Base-by-base conservation (phyloP, 2,113 vertebrate species). In the Vidua chalybeata region DNA sequence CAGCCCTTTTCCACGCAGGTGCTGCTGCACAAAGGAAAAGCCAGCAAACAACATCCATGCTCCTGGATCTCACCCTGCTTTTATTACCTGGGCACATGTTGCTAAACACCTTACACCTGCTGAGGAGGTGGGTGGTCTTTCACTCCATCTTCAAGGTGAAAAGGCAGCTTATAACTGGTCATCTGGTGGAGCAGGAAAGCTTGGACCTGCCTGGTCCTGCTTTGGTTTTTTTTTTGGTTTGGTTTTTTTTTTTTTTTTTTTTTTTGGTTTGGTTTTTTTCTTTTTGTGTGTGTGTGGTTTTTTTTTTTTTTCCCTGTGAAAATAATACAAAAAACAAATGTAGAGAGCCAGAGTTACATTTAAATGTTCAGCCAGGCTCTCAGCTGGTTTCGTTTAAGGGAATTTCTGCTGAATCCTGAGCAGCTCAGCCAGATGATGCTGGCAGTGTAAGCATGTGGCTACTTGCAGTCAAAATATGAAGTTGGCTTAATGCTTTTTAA, bases 381-480 rank as follows among this genome's bases (percentile, higher is more conserved):
- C 80, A 68, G 76, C 56, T 94, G 88, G 41, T 90, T 96, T 95
- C 64, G 43, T 95, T 95, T 72, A 82, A 79, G 66, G 23, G 67
- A 75, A 39, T 80, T 88, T 83, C 82, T 93, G 52, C 68, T 88
- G 59, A 72, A 72, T 76, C 51, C 64, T n/a, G 52, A 61, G 67
- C 35, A 63, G 69, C 67, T 86, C 26, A 69, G 64, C 54, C 64
- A 55, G 86, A 84, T 82, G 78, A 84, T 78, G 59, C 48, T 79
- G 73, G 88, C 7, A 9, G 31, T 8, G 35, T 55, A 16, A 26
- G 33, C 35, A 39, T 3, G 5, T 61, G 77, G 74, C 87, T 54
- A 26, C 84, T 95, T 81, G 74, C 55, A 43, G 91, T 92, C 71
- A 76, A 87, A 87, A 92, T 74, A 86, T 82, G 72, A 96, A 96